Percentiles rank a stretch among this genome's conserved stretches.
phyloP scores from a whole-genome alignment of 1,140 invertebrate species.

The Drosophila saltans region DNA sequence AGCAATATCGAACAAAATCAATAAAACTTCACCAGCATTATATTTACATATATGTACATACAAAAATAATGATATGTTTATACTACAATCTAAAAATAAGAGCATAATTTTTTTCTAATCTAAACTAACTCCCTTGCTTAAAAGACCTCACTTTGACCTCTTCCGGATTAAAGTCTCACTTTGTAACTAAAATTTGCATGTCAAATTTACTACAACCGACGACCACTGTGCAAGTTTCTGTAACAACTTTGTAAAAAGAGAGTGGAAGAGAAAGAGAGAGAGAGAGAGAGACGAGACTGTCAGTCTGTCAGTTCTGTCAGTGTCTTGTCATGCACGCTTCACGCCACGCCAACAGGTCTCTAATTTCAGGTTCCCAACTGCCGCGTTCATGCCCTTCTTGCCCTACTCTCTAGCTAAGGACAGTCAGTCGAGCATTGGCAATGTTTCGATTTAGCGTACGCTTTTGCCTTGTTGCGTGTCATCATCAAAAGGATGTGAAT shows the following conservation, averaged over 20 bases:
- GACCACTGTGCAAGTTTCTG: background rate
- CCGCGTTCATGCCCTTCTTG: conserved; percentile 21
- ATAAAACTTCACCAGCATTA: background rate
- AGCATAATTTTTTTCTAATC: too few relatives aligned
- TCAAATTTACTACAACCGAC: background rate
- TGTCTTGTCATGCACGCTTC: conserved; percentile 57
- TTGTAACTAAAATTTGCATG: background rate
- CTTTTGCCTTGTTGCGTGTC: conserved; percentile 13
- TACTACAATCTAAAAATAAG: too few relatives aligned
- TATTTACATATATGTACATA: too few relatives aligned
- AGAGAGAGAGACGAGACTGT: conserved; percentile 2
- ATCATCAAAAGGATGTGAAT: conserved; percentile 28
- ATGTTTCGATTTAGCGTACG: background rate
- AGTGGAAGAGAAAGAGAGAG: background rate
- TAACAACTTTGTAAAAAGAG: conserved; percentile 8
- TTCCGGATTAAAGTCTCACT: too few relatives aligned
- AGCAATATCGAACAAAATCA: background rate
- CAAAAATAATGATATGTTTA: too few relatives aligned
- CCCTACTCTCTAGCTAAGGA: background rate
- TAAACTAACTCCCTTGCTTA: too few relatives aligned
- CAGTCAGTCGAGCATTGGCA: conserved; percentile 13
- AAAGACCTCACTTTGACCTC: too few relatives aligned
- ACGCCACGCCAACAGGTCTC: conserved; percentile 68
- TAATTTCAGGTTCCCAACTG: conserved; percentile 52
- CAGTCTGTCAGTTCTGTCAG: conserved; percentile 24